phyloP scores from a whole-genome alignment of 2,113 vertebrate species.

The Equus przewalskii region DNA sequence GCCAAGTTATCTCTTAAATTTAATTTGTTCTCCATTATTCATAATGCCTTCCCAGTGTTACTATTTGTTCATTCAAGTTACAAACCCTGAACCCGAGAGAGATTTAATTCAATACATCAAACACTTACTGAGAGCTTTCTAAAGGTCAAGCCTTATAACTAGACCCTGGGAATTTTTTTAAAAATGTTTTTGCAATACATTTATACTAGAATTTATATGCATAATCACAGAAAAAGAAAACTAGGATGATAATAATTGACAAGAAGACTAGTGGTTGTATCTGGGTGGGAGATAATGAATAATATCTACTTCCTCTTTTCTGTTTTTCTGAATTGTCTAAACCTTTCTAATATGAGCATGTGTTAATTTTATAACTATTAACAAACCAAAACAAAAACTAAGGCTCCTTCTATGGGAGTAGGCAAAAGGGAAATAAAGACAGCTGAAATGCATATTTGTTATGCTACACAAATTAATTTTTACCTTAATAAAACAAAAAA shows the following conservation, averaged over 20 bases:
- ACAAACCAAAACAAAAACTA: slow-evolving; percentile 13
- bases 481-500: slow-evolving; percentile 27
- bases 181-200: slow-evolving; percentile 45
- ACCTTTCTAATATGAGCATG: neutral
- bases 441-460: neutral
- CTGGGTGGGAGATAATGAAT: neutral
- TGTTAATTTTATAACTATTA: neutral
- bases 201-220: neutral
- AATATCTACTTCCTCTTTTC: neutral
- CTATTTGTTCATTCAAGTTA: slow-evolving; percentile 71
- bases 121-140: slow-evolving; percentile 57
- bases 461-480: slow-evolving; percentile 25
- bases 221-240: slow-evolving; percentile 46
- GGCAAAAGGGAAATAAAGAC: neutral
- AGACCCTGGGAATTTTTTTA: neutral
- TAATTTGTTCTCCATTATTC: slow-evolving; percentile 73
- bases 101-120: slow-evolving; percentile 77
- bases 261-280: neutral
- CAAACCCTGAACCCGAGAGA: slow-evolving; percentile 49
- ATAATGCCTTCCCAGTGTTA: slow-evolving; percentile 54
- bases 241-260: neutral
- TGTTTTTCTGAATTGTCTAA: slow-evolving; percentile 12
- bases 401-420: neutral
- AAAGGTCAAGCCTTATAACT: slow-evolving; percentile 61
- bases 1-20: slow-evolving; percentile 51